Evolutionary conservation across 1,140 invertebrate genomes (phyloP), one percentile per base, ranked within the genome.

Genomic region (Zaprionus davidi): DNA sequence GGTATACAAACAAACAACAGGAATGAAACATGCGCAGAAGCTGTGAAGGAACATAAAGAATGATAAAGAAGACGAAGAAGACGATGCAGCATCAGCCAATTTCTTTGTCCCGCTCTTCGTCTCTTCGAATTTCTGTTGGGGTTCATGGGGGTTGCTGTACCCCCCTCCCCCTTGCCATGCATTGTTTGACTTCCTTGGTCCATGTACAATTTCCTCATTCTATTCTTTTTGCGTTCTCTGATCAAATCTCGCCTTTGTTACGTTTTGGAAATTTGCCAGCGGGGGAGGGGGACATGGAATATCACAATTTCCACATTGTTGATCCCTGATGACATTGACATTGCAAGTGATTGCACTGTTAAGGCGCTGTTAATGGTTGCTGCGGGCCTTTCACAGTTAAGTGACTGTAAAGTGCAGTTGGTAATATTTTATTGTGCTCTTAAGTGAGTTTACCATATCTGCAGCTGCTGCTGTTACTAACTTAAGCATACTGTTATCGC

Each of bases 1-100:
- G 20, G 20, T 20, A 51, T 28, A 49, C 64, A 41, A 82, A 69
- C 64, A 34, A 34, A 34, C 31, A 34, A 34, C 31, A 11, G 31
- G 9, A 34, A 11, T 34, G 31, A 84, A 79, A 81, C 66, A 70
- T 81, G 81, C 81, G 81, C 81, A 84, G 70, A 53, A 84, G 82
- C 81, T 49, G 5, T 59, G 62, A 13, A 46, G 17, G 15, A 1
- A 4, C 17, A 22, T 49, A 49, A 49, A 49, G 46, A 22, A 51
- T 13, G 46, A 44, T 44, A 15, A 46, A 17, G 5, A 12, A 7
- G 20, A 4, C 24, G 4, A 51, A 22, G 5, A 4, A 51, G 44
- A 46, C 17, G 22, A 24, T 22, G 41, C n/a, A 17, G 41, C n/a
- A 46, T 17, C n/a, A 46, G n/a, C 41, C 7, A 46, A 46, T 17